Conservation (phyloP, 2,888 invertebrate species). For the Oegoconia quadripuncta region DNA sequence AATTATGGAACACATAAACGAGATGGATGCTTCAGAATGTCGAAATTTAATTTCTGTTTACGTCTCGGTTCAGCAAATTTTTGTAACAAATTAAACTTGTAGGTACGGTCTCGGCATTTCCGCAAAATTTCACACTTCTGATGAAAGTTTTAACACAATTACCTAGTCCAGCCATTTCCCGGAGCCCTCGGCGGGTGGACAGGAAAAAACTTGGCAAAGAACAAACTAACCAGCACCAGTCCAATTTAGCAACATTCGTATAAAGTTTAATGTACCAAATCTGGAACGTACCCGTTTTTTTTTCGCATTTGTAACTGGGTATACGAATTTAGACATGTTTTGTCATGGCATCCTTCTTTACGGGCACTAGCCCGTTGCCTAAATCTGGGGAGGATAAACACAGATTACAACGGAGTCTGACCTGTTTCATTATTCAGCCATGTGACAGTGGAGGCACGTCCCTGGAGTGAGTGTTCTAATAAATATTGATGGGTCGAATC, state of each 20-base stretch:
- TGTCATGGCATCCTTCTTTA: conserved; percentile 8
- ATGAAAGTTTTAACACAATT: conserved; percentile 78
- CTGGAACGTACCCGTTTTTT: conserved; percentile 60
- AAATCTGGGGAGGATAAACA: conserved; percentile 1
- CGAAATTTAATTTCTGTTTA: conserved; percentile 27
- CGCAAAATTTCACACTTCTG: conserved; percentile 72
- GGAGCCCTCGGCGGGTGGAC: conserved; percentile 61
- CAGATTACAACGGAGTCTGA: conserved; percentile 17
- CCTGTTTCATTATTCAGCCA: conserved; percentile 23
- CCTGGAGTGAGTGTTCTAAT: conserved; percentile 33
- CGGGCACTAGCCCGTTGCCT: conserved; percentile 1
- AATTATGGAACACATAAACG: no score
- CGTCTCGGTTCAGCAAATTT: conserved; percentile 42
- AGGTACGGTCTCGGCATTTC: conserved; percentile 53
- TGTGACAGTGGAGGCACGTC: conserved; percentile 15
- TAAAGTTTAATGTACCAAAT: conserved; percentile 76
- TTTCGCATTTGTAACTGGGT: conserved; percentile 56
- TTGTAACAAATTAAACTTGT: conserved; percentile 66
- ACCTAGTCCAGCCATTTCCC: conserved; percentile 68
- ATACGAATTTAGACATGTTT: conserved; percentile 13
- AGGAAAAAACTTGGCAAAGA: conserved; percentile 75
- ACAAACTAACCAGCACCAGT: conserved; percentile 70
- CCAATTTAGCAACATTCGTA: conserved; percentile 72
- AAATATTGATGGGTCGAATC: conserved; percentile 55
- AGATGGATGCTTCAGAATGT: no score